Base-by-base conservation (phyloP, 2,797 vertebrate species). In the Alca torda region DNA sequence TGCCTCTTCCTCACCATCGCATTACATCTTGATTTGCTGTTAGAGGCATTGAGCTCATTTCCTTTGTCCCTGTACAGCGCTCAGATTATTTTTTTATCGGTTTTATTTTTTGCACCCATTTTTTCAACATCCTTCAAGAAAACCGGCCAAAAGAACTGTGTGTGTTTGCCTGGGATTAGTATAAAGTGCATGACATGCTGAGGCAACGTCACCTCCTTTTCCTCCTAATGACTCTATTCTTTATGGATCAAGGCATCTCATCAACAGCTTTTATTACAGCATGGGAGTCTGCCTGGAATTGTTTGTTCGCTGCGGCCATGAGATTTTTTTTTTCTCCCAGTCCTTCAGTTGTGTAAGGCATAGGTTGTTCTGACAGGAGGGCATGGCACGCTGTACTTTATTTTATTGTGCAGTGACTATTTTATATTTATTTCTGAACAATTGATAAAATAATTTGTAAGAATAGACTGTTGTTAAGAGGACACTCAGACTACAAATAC, bases 191-290 rank as follows among this genome's bases (percentile, higher is more conserved):
- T 75, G 75, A 89, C 84, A 82, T 73, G n/a, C 23, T 65, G 77
- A 68, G 74, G 70, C 59, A 87, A 76, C 39, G 54, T 81, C 84
- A 76, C 20, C 54, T 92, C 50, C 50, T 54, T 90, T 92, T 89
- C 26, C 50, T 89, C 33, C n/a, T 87, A 84, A 94, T 80, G 65
- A 56, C 43, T 90, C 35, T 73, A 4, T 75, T 89, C 30, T 92
- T 93, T 92, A 73, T 91, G 74, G 87, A 91, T 92, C n/a, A 35
- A 89, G 67, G 46, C 60, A 70, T 61, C 39, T 93, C 54, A 84
- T 75, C 78, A 80, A 56, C 45, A 87, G 77, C 51, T 91, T 96
- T 97, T 89, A 91, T 92, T 95, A 54, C 48, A 83, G 56, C 48
- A 89, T 60, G 11, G 41, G n/a, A 91, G 8, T 76, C 78, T 92